Percentiles rank a stretch among this genome's conserved stretches.
These are phyloP conservation scores for Schizothorax lantsangensis DNA, from an alignment of 2,797 vertebrate species.

Conservation along the genomic window DNA sequence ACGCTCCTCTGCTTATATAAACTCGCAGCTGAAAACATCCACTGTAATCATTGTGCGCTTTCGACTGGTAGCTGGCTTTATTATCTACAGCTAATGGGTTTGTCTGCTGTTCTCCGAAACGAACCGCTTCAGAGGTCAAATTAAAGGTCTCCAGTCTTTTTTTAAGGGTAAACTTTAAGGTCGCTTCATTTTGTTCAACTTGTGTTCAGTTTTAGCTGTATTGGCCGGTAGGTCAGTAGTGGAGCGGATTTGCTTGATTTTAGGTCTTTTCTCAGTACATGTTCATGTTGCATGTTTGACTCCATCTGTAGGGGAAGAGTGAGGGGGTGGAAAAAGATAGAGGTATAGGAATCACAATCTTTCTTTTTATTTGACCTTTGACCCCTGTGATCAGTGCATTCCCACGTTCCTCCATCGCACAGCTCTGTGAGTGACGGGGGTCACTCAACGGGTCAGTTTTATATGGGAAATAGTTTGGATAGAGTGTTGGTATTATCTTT, in stretches of 20 bases:
- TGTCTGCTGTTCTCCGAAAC: conserved; percentile 13
- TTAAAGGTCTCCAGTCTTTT: conserved; percentile 17
- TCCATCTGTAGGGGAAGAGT: conserved; percentile 3
- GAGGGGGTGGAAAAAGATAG: conserved; percentile 19
- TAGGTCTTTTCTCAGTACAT: neutral
- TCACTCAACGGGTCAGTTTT: conserved; percentile 6
- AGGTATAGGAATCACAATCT: conserved; percentile 7
- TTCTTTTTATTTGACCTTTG: conserved; percentile 17
- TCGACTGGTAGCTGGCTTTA: neutral
- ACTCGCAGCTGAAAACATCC: neutral
- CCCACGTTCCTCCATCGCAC: neutral
- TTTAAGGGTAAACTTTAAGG: conserved; percentile 5
- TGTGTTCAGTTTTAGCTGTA: conserved; percentile 7
- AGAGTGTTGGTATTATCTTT: neutral
- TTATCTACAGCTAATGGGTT: neutral
- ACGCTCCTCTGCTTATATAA: conserved; percentile 7
- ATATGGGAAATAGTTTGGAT: conserved; percentile 26
- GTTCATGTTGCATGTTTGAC: conserved; percentile 38
- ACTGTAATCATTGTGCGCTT: neutral
- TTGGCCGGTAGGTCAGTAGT: neutral
- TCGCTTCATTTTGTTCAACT: neutral
- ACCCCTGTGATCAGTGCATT: conserved; percentile 11
- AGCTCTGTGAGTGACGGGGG: neutral
- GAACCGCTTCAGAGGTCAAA: neutral
- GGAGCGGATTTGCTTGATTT: conserved; percentile 10